Evolutionary conservation across 2,888 invertebrate species (phyloP).

Genomic region (Pteria penguin): DNA sequence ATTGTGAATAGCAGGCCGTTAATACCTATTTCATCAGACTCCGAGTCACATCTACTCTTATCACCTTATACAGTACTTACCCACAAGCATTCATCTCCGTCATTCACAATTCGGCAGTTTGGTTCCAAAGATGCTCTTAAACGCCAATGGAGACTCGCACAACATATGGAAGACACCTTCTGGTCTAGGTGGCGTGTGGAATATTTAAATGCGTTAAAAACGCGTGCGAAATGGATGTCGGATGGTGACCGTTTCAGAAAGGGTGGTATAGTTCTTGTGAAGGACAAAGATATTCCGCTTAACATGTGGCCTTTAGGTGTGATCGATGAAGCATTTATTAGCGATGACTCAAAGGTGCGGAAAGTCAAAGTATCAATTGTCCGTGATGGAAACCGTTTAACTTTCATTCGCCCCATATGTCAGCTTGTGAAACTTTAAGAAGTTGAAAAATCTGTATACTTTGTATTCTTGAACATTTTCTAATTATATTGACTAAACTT

Average conservation of each 20-base stretch:
- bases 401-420: neutral
- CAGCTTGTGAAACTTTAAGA: too few species aligned
- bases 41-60: neutral
- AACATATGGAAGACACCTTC: slow-evolving; percentile 26
- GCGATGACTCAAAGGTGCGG: slow-evolving; percentile 5
- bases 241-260: slow-evolving; percentile 1
- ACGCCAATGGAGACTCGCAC: slow-evolving; percentile 25
- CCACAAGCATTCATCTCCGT: slow-evolving; percentile 13
- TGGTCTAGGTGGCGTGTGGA: slow-evolving; percentile 36
- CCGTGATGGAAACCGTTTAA: neutral
- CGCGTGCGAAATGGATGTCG: slow-evolving; percentile 31
- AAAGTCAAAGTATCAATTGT: slow-evolving; percentile 3
- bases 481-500: too few species aligned
- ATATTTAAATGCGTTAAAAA: slow-evolving; percentile 22
- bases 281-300: slow-evolving; percentile 1
- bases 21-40: neutral
- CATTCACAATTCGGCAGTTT: neutral
- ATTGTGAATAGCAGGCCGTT: slow-evolving; percentile 30
- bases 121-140: slow-evolving; percentile 18
- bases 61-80: slow-evolving; percentile 30
- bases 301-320: slow-evolving; percentile 3
- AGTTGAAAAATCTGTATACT: too few species aligned
- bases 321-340: neutral
- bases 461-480: too few species aligned
- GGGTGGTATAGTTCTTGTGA: slow-evolving; percentile 17